Conservation (phyloP, 2,888 invertebrate species). For the Mechanitis mazaeus region DNA sequence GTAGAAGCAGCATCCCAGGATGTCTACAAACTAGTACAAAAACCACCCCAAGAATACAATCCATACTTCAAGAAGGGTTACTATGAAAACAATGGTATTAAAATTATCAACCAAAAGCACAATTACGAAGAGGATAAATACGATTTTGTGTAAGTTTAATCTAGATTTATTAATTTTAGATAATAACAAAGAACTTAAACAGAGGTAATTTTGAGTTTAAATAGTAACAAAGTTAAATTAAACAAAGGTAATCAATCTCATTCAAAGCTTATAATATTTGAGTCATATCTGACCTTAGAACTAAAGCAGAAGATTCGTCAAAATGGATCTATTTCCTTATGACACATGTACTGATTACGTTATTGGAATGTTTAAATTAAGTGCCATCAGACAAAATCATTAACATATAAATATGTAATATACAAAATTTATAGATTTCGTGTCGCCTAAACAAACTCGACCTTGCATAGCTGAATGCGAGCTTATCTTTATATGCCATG, state of each 20-base stretch:
- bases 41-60: slow-evolving; percentile 51
- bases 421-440: slow-evolving; percentile 45
- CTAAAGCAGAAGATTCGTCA: background rate
- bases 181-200: no score
- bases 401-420: slow-evolving; percentile 39
- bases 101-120: slow-evolving; percentile 68
- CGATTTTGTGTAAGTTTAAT: slow-evolving; percentile 67
- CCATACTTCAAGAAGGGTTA: slow-evolving; percentile 71
- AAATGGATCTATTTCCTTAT: slow-evolving; percentile 25
- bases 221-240: no score
- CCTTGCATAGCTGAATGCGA: slow-evolving; percentile 42
- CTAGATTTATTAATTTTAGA: background rate
- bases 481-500: slow-evolving; percentile 31
- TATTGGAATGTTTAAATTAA: slow-evolving; percentile 8
- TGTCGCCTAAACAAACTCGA: slow-evolving; percentile 41
- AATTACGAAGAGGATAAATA: slow-evolving; percentile 72
- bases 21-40: slow-evolving; percentile 50
- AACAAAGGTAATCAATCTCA: no score
- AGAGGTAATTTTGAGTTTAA: no score
- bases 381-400: slow-evolving; percentile 37
- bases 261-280: no score
- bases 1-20: slow-evolving; percentile 67
- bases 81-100: slow-evolving; percentile 72
- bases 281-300: no score
- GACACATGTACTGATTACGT: slow-evolving; percentile 13